A percentile compares a stretch with the other conserved stretches of the same genome.
Conservation (phyloP, 2,113 vertebrate genomes). For the Platanista minor region DNA sequence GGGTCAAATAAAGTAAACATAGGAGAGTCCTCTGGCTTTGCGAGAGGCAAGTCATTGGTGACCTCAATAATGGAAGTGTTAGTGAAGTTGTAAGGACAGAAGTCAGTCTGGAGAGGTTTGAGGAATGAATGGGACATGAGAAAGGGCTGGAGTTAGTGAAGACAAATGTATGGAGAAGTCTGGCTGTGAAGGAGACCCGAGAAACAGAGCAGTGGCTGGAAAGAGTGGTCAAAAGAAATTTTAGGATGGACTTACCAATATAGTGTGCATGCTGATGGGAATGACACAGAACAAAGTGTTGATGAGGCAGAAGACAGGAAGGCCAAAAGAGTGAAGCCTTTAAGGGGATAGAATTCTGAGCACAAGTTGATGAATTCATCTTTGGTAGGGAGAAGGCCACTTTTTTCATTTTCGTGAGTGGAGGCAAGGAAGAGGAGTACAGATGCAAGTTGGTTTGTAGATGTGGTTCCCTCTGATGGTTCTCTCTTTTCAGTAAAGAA, state of each 20-base stretch:
- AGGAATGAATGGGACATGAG: background rate
- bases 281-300: background rate
- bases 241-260: too few species aligned
- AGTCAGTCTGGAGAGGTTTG: background rate
- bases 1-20: background rate
- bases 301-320: background rate
- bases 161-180: background rate
- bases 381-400: background rate
- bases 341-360: background rate
- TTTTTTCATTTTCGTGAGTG: background rate
- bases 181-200: background rate
- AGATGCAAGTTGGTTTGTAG: background rate
- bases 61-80: background rate
- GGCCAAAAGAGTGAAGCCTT: background rate
- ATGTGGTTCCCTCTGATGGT: background rate
- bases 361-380: background rate
- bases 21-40: background rate
- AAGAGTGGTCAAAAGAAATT: too few species aligned
- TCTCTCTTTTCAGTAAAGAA: background rate
- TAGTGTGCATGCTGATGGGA: too few species aligned
- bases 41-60: background rate
- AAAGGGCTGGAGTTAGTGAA: too few species aligned
- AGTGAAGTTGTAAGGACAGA: background rate
- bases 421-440: background rate
- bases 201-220: background rate